A percentile compares a stretch with the other conserved stretches of the same genome.
These are phyloP conservation scores for Clarias gariepinus DNA, from an alignment of 2,113 vertebrate species.

Conservation along the genomic window DNA sequence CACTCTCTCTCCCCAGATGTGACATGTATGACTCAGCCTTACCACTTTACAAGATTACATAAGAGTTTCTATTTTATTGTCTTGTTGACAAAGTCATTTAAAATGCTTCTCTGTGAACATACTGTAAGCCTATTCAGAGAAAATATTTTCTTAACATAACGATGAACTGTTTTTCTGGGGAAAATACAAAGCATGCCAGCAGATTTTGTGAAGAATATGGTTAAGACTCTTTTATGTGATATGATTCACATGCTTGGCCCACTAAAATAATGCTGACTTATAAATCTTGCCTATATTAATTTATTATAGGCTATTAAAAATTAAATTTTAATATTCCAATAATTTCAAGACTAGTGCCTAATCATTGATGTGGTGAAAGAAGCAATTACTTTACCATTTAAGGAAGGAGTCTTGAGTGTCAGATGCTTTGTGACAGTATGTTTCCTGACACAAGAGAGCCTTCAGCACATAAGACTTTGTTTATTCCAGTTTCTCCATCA, in stretches of 20 bases:
- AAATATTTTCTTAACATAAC: constrained; percentile 39
- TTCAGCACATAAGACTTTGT: background rate
- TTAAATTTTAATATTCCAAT: background rate
- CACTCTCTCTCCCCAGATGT: constrained; percentile 33
- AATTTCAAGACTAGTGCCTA: background rate
- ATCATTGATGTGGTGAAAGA: background rate
- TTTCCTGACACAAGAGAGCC: background rate
- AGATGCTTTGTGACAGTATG: background rate
- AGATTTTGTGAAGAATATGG: constrained; percentile 35
- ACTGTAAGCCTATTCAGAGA: constrained; percentile 4
- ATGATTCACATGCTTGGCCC: background rate
- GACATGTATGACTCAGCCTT: constrained; percentile 58
- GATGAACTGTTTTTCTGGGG: background rate
- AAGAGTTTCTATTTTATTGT: constrained; percentile 49
- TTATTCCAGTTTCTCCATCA: background rate
- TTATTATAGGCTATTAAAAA: background rate
- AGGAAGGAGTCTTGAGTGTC: background rate
- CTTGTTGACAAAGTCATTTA: constrained; percentile 38
- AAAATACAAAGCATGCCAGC: background rate
- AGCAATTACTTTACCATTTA: background rate
- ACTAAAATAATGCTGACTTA: background rate
- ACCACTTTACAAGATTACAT: constrained; percentile 57
- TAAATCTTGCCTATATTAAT: background rate
- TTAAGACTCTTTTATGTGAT: background rate
- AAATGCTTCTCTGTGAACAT: constrained; percentile 3